phyloP scores from a whole-genome alignment of 2,888 invertebrate genomes.

The Germaria angustata region DNA sequence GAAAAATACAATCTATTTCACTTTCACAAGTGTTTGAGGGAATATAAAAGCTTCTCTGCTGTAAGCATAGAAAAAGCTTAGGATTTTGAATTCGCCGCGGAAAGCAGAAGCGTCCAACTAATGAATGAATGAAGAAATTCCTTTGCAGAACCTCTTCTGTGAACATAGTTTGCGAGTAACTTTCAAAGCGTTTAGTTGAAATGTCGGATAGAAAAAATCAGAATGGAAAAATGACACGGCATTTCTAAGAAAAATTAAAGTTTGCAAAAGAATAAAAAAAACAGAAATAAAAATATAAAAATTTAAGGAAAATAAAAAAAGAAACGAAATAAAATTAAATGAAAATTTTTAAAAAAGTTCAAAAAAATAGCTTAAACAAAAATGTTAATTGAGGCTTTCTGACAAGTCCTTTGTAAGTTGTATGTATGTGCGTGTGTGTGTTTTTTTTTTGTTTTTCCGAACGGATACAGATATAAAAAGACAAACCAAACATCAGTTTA shows the following conservation, averaged over 20 bases:
- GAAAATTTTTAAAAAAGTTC: not conserved
- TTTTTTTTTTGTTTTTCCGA: not conserved
- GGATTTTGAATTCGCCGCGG: constrained; percentile 40
- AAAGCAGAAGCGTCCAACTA: constrained; percentile 31
- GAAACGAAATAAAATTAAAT: not conserved
- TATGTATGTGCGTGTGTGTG: too few species aligned
- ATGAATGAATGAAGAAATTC: constrained; percentile 54
- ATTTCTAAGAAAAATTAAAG: not conserved
- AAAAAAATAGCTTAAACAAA: not conserved
- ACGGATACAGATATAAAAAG: not conserved
- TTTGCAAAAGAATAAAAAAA: constrained; percentile 32
- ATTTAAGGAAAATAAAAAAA: not conserved
- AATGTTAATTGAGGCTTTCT: not conserved
- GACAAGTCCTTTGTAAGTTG: not conserved
- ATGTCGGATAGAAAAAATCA: constrained; percentile 33
- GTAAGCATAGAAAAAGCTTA: constrained; percentile 19
- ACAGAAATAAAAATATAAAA: not conserved
- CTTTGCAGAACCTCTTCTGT: constrained; percentile 43
- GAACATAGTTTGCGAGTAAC: constrained; percentile 60
- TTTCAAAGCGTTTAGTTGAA: constrained; percentile 57
- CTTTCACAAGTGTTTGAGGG: not conserved
- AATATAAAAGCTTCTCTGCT: not conserved
- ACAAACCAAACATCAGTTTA: not conserved
- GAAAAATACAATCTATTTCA: not conserved
- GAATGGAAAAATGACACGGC: not conserved